phyloP scores from a whole-genome alignment of 2,113 vertebrate genomes.

The Tachysurus vachellii region DNA sequence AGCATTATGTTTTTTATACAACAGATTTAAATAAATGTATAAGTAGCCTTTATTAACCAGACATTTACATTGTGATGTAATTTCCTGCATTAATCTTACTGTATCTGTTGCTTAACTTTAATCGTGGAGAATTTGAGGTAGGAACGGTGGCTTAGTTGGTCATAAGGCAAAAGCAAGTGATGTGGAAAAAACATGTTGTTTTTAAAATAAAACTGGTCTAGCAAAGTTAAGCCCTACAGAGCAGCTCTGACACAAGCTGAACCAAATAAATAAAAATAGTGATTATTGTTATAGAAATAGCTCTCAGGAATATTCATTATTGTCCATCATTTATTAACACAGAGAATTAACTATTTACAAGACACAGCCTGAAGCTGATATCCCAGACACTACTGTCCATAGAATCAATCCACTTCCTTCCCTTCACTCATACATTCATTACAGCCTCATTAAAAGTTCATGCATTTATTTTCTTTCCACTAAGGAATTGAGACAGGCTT shows the following conservation, averaged over 20 bases:
- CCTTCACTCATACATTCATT: conserved; percentile 24
- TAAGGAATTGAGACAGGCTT: neutral
- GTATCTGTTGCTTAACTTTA: too few relatives aligned
- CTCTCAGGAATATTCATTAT: neutral
- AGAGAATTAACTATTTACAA: conserved; percentile 26
- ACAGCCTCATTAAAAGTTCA: conserved; percentile 25
- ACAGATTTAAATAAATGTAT: neutral
- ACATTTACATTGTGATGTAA: neutral
- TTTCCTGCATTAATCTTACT: neutral
- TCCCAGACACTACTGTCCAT: conserved; percentile 1
- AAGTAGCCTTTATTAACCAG: neutral
- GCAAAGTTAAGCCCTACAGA: neutral
- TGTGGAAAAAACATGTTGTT: too few relatives aligned
- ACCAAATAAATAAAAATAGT: neutral
- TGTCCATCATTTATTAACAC: conserved; percentile 18
- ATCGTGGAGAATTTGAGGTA: neutral
- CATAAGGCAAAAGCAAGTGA: too few relatives aligned
- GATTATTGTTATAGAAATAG: neutral
- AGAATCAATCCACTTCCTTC: conserved; percentile 2
- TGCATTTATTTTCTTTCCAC: conserved; percentile 24
- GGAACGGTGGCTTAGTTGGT: too few relatives aligned
- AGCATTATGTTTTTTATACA: neutral
- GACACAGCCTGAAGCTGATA: conserved; percentile 6
- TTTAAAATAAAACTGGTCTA: neutral
- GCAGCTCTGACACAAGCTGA: neutral